Conservation (phyloP, 2,113 vertebrate genomes). For the Gadus macrocephalus region DNA sequence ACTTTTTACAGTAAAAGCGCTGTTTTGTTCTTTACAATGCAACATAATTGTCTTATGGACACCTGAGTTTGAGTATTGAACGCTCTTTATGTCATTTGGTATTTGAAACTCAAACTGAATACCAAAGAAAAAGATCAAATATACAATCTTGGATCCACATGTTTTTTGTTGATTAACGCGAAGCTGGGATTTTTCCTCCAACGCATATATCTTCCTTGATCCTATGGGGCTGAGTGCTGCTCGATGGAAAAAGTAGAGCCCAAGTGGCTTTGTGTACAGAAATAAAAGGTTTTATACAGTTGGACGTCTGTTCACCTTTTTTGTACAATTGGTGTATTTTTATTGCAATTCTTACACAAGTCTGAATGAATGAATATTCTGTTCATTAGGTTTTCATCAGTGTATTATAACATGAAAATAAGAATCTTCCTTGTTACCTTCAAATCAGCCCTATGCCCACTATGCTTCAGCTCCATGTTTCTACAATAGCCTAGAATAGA, state of each 20-base stretch:
- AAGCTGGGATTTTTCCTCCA: not conserved
- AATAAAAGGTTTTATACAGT: constrained; percentile 30
- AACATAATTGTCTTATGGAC: no score
- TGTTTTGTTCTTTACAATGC: no score
- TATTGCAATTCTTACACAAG: not conserved
- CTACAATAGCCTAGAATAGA: no score
- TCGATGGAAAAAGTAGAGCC: not conserved
- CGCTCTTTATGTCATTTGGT: no score
- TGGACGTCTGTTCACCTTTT: not conserved
- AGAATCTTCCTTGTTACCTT: no score
- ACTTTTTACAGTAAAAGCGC: no score
- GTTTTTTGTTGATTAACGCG: not conserved
- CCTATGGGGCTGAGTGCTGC: not conserved
- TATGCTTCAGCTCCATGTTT: no score
- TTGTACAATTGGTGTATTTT: not conserved
- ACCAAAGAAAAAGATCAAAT: not conserved
- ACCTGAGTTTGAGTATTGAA: no score
- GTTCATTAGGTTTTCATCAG: no score
- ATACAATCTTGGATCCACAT: not conserved
- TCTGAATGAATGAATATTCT: no score
- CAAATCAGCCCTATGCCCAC: no score
- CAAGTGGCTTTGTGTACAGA: constrained; percentile 31
- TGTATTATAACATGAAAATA: no score
- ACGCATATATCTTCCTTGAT: not conserved
- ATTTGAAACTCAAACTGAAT: not conserved